Conservation (phyloP, 1,140 invertebrate species). For the Drosophila serrata region DNA sequence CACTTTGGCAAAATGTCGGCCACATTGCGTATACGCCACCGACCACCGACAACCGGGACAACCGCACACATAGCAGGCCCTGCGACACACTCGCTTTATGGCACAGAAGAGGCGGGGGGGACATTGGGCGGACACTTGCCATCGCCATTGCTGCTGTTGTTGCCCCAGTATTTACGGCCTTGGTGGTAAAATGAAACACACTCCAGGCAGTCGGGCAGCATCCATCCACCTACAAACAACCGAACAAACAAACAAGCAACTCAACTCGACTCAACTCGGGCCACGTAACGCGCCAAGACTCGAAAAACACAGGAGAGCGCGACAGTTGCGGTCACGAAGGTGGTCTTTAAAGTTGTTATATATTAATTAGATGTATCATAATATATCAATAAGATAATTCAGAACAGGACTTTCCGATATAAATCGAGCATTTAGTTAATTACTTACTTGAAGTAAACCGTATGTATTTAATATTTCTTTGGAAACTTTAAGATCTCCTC, state of each 20-base stretch:
- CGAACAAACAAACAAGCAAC: slow-evolving; percentile 12
- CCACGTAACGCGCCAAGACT: slow-evolving; percentile 20
- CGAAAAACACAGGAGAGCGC: slow-evolving; percentile 15
- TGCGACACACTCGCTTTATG: slow-evolving; percentile 35
- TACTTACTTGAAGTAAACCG: not conserved
- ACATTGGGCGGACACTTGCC: slow-evolving; percentile 7
- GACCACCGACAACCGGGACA: slow-evolving; percentile 46
- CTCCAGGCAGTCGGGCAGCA: slow-evolving; percentile 24
- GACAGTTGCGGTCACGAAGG: slow-evolving; percentile 7
- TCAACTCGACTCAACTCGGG: slow-evolving; percentile 18
- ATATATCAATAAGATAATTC: too few species aligned
- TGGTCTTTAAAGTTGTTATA: slow-evolving; percentile 12
- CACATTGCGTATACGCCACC: slow-evolving; percentile 76
- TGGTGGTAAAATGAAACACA: slow-evolving; percentile 66
- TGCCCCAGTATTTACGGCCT: slow-evolving; percentile 69
- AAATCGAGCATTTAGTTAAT: not conserved
- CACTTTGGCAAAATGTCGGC: slow-evolving; percentile 72
- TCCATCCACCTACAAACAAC: slow-evolving; percentile 54
- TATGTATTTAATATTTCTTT: too few species aligned
- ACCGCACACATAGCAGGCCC: slow-evolving; percentile 54
- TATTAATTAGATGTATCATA: too few species aligned
- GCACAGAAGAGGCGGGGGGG: not conserved
- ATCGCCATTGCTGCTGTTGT: slow-evolving; percentile 24
- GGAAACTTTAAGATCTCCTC: slow-evolving; percentile 14
- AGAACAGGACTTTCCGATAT: too few species aligned